A percentile compares a stretch with the other conserved stretches of the same genome.
These are phyloP conservation scores for Coenonympha glycerion DNA, from an alignment of 2,888 invertebrate genomes.

Conservation along the genomic window DNA sequence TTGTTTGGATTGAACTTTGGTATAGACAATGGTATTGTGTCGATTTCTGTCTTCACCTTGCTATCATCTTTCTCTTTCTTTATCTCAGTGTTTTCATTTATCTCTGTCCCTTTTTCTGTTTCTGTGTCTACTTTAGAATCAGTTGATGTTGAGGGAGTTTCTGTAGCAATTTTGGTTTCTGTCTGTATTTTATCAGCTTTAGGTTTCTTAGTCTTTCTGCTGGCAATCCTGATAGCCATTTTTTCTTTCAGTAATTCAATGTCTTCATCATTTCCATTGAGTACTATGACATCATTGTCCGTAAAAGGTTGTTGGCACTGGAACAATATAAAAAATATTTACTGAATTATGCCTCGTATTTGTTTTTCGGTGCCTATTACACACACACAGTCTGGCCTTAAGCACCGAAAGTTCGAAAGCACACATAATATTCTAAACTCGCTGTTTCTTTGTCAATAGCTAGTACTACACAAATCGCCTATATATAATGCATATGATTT, in stretches of 20 bases:
- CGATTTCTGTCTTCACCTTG: slow-evolving; percentile 58
- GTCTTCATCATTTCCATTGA: slow-evolving; percentile 91
- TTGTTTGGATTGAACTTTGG: slow-evolving; percentile 67
- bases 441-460: too few relatives aligned
- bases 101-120: too few relatives aligned
- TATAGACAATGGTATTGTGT: slow-evolving; percentile 63
- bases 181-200: slow-evolving; percentile 49
- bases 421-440: too few relatives aligned
- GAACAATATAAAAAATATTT: slow-evolving; percentile 4
- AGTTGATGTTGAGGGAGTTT: slow-evolving; percentile 32
- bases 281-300: slow-evolving; percentile 86
- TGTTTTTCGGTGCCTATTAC: too few relatives aligned
- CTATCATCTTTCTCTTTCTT: slow-evolving; percentile 42
- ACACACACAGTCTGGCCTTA: too few relatives aligned
- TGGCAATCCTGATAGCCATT: slow-evolving; percentile 81
- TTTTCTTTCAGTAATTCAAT: slow-evolving; percentile 77
- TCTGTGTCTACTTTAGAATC: slow-evolving; percentile 15
- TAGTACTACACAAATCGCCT: too few relatives aligned
- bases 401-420: too few relatives aligned
- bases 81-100: slow-evolving; percentile 56
- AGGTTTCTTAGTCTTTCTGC: slow-evolving; percentile 81
- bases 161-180: slow-evolving; percentile 39
- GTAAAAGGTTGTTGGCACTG: slow-evolving; percentile 87
- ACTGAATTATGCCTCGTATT: neutral
- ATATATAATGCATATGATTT: too few relatives aligned